A percentile compares a stretch with the other conserved stretches of the same genome.
These are phyloP conservation scores for Pachyramphus minor DNA, from an alignment of 2,113 vertebrate species.

Conservation along the genomic window DNA sequence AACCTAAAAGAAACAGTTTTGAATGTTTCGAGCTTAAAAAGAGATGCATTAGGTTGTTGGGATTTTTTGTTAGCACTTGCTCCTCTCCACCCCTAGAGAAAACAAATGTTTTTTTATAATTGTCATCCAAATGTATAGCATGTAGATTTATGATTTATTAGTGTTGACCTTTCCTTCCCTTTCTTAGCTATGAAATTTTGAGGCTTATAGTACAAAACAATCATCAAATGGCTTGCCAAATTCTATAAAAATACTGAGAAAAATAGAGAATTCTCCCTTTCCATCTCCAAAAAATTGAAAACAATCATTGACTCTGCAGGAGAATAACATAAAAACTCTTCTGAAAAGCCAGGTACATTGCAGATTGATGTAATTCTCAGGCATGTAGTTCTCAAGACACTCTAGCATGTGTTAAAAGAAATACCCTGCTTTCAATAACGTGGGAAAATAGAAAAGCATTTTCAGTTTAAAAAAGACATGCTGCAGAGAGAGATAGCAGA, in stretches of 20 bases:
- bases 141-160: neutral
- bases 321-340: neutral
- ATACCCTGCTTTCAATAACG: neutral
- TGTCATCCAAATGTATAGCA: neutral
- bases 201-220: neutral
- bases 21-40: neutral
- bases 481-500: fast-evolving
- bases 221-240: neutral
- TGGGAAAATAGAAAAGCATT: neutral
- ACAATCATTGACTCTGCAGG: neutral
- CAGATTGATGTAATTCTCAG: neutral
- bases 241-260: neutral
- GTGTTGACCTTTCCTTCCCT: neutral
- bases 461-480: neutral
- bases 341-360: neutral
- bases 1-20: neutral
- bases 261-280: neutral
- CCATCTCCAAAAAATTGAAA: neutral
- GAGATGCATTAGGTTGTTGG: neutral
- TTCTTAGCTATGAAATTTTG: neutral
- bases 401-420: neutral
- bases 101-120: neutral
- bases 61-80: neutral
- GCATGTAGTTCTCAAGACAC: neutral
- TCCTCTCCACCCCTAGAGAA: neutral